Percentiles rank a stretch among this genome's conserved stretches.
Evolutionary conservation across 2,888 invertebrate genomes (phyloP).

Genomic region (Bombyx huttoni): DNA sequence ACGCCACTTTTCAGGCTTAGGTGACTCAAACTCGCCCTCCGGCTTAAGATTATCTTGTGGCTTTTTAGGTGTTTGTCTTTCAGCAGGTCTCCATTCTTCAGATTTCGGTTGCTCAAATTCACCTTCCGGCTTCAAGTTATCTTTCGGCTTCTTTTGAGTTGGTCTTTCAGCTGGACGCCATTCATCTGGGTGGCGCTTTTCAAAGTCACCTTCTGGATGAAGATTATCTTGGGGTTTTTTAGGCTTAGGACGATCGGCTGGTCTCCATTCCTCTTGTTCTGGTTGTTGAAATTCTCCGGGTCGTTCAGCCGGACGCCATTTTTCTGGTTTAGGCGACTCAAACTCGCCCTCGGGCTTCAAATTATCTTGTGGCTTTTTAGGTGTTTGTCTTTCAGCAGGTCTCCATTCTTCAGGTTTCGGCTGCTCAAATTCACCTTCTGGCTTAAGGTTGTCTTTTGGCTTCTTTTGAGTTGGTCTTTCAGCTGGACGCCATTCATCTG

Average conservation of each 20-base stretch:
- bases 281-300: slow-evolving; percentile 64
- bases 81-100: slow-evolving; percentile 49
- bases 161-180: slow-evolving; percentile 29
- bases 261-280: slow-evolving; percentile 27
- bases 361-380: slow-evolving; percentile 39
- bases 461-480: slow-evolving; percentile 40
- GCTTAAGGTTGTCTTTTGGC: slow-evolving; percentile 64
- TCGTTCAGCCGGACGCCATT: slow-evolving; percentile 41
- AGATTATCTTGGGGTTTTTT: slow-evolving; percentile 54
- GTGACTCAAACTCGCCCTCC: slow-evolving; percentile 62
- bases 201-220: slow-evolving; percentile 67
- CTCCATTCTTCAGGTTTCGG: slow-evolving; percentile 34
- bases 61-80: slow-evolving; percentile 31
- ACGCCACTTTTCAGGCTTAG: slow-evolving; percentile 23
- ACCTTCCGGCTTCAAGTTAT: slow-evolving; percentile 69
- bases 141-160: slow-evolving; percentile 35
- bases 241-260: slow-evolving; percentile 25
- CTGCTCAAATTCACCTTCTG: slow-evolving; percentile 64
- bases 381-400: slow-evolving; percentile 22
- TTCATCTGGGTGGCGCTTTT: slow-evolving; percentile 20
- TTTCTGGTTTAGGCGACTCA: slow-evolving; percentile 31
- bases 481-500: slow-evolving; percentile 46
- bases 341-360: slow-evolving; percentile 70
- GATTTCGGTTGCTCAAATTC: slow-evolving; percentile 50
- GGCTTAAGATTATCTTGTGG: slow-evolving; percentile 51